Conservation (phyloP, 2,888 invertebrate genomes). For the Candidula unifasciata region DNA sequence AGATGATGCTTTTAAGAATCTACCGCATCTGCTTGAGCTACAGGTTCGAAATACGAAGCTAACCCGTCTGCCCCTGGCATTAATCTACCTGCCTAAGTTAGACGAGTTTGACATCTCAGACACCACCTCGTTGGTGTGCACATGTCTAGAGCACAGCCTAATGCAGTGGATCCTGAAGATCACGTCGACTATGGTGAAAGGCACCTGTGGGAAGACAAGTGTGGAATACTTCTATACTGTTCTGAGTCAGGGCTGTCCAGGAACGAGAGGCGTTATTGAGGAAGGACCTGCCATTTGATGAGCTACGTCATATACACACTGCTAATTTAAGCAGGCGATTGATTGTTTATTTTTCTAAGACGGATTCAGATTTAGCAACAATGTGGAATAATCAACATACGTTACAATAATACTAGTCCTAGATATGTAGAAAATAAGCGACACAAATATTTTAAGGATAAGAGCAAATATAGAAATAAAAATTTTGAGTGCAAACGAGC, state of each 20-base stretch:
- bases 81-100: neutral
- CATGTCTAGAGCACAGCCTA: neutral
- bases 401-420: no score
- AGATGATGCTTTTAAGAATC: neutral
- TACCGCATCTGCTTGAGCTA: neutral
- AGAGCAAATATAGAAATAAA: no score
- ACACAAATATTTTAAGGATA: no score
- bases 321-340: no score
- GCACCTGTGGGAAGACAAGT: neutral
- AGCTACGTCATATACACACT: no score
- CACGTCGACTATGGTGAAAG: neutral
- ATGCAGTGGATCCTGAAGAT: neutral
- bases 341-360: no score
- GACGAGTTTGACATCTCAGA: neutral
- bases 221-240: neutral
- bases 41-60: neutral
- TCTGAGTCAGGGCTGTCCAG: neutral
- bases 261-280: no score
- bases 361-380: no score
- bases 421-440: no score
- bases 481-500: no score
- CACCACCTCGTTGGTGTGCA: neutral
- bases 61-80: neutral
- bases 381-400: no score
- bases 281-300: no score